Evolutionary conservation across 2,113 vertebrate genomes (phyloP).

Genomic region (Gallinago jamesoni): DNA sequence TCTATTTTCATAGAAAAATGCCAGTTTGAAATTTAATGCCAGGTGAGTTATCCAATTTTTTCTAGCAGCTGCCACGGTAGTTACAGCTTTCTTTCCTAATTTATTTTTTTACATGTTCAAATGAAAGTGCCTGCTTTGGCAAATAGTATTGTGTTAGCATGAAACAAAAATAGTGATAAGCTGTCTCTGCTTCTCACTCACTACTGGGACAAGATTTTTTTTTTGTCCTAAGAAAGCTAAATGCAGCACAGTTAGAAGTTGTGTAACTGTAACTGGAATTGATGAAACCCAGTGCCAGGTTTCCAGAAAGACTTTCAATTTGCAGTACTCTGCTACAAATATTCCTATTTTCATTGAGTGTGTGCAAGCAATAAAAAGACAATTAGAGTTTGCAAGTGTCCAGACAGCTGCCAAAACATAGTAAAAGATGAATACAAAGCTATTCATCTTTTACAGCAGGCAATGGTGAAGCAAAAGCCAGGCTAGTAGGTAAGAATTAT

Average conservation of each 20-base stretch:
- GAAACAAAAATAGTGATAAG: background rate
- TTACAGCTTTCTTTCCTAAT: background rate
- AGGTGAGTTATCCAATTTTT: background rate
- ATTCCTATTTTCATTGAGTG: background rate
- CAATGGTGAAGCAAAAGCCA: background rate
- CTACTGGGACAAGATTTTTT: background rate
- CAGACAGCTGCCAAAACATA: background rate
- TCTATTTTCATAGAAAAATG: background rate
- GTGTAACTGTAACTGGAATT: background rate
- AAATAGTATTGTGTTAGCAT: background rate
- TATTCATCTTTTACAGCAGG: background rate
- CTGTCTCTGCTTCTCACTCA: background rate
- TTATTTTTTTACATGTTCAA: background rate
- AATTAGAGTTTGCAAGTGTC: background rate
- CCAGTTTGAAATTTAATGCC: background rate
- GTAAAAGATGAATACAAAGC: background rate
- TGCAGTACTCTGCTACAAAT: background rate
- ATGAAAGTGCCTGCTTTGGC: background rate
- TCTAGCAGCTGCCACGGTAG: background rate
- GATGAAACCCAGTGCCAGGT: background rate
- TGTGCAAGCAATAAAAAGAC: background rate
- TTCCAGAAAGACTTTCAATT: background rate
- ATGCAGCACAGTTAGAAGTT: background rate
- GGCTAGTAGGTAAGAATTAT: background rate
- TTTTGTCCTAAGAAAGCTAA: background rate